Base-by-base conservation (phyloP, 92 coral and sea anemone species). In the Phymanthus crucifer region DNA sequence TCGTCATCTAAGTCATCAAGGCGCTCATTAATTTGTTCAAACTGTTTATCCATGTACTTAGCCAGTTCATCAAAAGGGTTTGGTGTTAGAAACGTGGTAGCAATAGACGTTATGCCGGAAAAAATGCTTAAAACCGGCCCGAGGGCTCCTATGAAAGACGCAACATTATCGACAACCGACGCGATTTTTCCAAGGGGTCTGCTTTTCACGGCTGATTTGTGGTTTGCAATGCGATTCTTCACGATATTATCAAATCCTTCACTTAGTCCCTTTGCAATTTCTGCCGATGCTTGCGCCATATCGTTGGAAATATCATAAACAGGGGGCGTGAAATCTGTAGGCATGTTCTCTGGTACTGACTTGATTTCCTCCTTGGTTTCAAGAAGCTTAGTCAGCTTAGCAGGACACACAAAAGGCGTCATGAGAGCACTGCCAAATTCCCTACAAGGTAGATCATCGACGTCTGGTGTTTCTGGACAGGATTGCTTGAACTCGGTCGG, bases 41-140 rank as follows among this genome's bases (percentile, higher is more conserved):
- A 84, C 46, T 84, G 78, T 0, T 54, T 66, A 3, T 79, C 70
- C 73, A 84, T 43, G 40, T 84, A 84, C 26, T 84, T 71, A 8
- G 72, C 78, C 35, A 84, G 29, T 57, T 79, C 79, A 18, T 84
- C 88, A 71, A 84, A 84, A 32, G 85, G 88, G 33, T 81, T 81
- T 34, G 85, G 85, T 1, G 82, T 81, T 10, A 81, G 85, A 40
- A 73, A 81, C n/a, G 73, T 81, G 33, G 85, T 81, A 29, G 37
- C 24, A 32, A 80, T 80, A 1, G 84, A n/a, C 26, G 81, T 19
- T 43, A 80, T 32, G 26, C 81, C 84, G 66, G 82, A 29, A 73
- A 81, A 73, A 36, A 81, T 72, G 71, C 85, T 45, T 16, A 81
- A 56, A 16, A 57, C 32, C 19, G 82, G 85, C 37, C 40, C 82